phyloP scores from a whole-genome alignment of 2,113 vertebrate species.

The Piaya cayana region DNA sequence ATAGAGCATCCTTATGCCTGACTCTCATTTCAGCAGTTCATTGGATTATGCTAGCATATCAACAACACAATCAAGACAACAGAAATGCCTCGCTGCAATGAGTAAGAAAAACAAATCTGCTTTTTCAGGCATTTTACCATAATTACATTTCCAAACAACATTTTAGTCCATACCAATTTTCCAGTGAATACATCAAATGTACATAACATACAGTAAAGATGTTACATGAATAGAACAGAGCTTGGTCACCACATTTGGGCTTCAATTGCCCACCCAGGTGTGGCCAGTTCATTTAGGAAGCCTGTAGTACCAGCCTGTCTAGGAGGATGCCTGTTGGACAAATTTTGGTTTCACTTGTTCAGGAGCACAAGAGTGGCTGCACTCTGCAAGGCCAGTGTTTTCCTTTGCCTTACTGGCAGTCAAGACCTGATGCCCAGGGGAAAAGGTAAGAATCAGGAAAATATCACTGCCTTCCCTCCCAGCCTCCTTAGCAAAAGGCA shows the following conservation, averaged over 20 bases:
- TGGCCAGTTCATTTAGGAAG: rapidly evolving
- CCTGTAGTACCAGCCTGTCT: neutral
- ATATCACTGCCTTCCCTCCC: neutral
- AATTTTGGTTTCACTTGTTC: neutral
- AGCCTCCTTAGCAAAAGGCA: neutral
- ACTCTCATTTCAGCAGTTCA: neutral
- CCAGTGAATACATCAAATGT: neutral
- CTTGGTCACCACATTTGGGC: neutral
- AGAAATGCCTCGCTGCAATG: neutral
- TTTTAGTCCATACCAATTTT: neutral
- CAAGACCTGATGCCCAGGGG: neutral
- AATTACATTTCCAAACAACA: neutral
- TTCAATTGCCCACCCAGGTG: neutral
- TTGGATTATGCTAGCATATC: neutral
- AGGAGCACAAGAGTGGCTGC: neutral
- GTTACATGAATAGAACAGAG: neutral
- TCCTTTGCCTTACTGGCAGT: neutral
- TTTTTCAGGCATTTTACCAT: neutral
- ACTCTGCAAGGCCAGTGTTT: neutral
- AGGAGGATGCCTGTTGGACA: neutral
- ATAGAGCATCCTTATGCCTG: neutral
- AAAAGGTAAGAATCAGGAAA: neutral
- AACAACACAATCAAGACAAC: neutral
- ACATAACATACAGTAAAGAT: neutral
- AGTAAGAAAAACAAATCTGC: neutral